Evolutionary conservation across 1,140 invertebrate species (phyloP), one percentile per base, ranked within the genome.

Genomic region (Platyura marginata): DNA sequence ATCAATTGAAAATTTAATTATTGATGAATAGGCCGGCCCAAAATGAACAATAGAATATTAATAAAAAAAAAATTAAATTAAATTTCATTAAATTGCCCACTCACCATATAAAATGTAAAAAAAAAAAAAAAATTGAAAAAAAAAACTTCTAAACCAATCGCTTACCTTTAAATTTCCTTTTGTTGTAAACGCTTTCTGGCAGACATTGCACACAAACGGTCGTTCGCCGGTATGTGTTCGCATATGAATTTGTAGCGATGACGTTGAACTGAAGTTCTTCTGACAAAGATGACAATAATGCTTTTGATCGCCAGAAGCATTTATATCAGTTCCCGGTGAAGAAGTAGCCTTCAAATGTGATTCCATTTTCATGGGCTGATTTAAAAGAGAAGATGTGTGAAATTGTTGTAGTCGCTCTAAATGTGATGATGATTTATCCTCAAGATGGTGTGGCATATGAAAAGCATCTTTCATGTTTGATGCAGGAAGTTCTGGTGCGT

Each of bases 141-240:
- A 29, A 6, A 29, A 8, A 8, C 13, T 13, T 29, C 25, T 29
- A 29, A 6, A 29, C 25, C 25, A 29, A 29, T 36, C 15, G 34
- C 53, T 61, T 75, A 91, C 88, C 80, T 98, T 98, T 33, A 98
- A 77, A 65, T 98, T 98, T 48, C 93, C 94, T 68, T 94, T 92
- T 48, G 91, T 96, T 47, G 92, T 95, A 71, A 97, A 98, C 41
- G 91, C 90, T 68, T 92, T 89, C 61, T 83, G 80, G 61, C 90
- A 94, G 52, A 92, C 81, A 48, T 78, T 85, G 68, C 93, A 98
- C 61, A 89, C 81, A 72, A 96, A 97, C 3, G 93, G 92, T 61
- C 94, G 94, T 70, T 96, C 93, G 9, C 91, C 91, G 10, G 92
- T 97, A 67, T 98, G 94, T 2, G 93, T 97, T 56, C 94, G 74